Evolutionary conservation across 92 coral and sea anemone species (phyloP).

Genomic region (Porites cylindrica): DNA sequence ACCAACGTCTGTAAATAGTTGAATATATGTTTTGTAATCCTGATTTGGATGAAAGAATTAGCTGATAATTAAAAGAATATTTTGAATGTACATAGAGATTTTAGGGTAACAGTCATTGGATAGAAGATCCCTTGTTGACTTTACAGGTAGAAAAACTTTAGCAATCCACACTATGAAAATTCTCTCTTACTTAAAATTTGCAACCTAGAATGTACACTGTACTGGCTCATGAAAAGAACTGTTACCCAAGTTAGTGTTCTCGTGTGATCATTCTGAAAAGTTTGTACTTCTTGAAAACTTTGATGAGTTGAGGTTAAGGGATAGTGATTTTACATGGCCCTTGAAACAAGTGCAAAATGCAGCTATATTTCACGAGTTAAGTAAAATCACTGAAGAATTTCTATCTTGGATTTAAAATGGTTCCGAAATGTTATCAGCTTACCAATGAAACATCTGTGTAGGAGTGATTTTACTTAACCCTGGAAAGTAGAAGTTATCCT

Average conservation of each 20-base stretch:
- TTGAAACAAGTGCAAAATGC: too few relatives aligned
- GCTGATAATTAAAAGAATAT: background rate
- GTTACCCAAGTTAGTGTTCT: background rate
- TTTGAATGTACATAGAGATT: slow-evolving; percentile 29
- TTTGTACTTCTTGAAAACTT: background rate
- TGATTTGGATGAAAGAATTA: background rate
- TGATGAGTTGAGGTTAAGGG: too few relatives aligned
- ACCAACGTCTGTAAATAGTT: slow-evolving; percentile 24
- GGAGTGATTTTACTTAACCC: too few relatives aligned
- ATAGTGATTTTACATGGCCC: too few relatives aligned
- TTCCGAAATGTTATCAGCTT: too few relatives aligned
- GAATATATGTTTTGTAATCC: slow-evolving; percentile 9
- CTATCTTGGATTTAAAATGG: too few relatives aligned
- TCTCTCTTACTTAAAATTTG: background rate
- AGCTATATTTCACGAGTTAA: too few relatives aligned
- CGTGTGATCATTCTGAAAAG: background rate
- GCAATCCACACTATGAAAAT: background rate
- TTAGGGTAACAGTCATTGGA: slow-evolving; percentile 1
- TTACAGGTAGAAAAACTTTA: background rate
- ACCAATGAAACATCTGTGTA: too few relatives aligned
- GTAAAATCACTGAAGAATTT: too few relatives aligned
- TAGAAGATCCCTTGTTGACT: slow-evolving; percentile 4
- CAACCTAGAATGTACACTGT: background rate
- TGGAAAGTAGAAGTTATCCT: too few relatives aligned
- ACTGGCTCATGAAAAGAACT: background rate